These are phyloP conservation scores for Eudasyphora cyanicolor DNA, from an alignment of 2,888 invertebrate species.

Conservation along the genomic window DNA sequence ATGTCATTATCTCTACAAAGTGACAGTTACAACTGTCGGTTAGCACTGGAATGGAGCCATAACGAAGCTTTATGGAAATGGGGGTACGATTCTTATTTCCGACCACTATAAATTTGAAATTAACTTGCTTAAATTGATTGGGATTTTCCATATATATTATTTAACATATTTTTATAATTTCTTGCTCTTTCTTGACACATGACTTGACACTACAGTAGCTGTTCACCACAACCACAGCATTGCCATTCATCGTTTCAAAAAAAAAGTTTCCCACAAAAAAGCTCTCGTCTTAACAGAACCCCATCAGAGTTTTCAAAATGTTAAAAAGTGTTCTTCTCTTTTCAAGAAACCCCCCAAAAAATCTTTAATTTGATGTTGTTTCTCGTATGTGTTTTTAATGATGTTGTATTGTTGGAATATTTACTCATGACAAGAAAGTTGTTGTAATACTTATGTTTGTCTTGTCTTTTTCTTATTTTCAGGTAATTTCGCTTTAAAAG, in stretches of 20 bases:
- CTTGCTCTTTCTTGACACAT: no score
- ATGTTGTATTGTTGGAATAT: constrained; percentile 51
- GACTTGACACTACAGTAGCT: no score
- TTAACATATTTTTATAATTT: no score
- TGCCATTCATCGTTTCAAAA: constrained; percentile 1
- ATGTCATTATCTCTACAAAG: no score
- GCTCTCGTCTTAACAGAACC: constrained; percentile 17
- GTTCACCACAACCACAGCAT: background rate
- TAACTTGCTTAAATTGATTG: no score
- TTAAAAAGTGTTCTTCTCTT: constrained; percentile 58
- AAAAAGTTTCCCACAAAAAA: background rate
- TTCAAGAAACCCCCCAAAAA: constrained; percentile 30
- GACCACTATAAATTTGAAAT: no score
- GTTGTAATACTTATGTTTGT: background rate
- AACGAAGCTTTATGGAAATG: no score
- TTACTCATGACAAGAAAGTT: background rate
- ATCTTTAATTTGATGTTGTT: constrained; percentile 51
- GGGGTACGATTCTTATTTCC: no score
- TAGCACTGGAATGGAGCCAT: no score
- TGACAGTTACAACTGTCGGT: no score
- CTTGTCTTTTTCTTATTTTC: constrained; percentile 32
- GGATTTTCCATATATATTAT: no score
- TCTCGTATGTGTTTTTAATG: constrained; percentile 41
- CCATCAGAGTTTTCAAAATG: constrained; percentile 27
- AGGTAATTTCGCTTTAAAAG: constrained; percentile 48